These are phyloP conservation scores for Chondrosia reniformis DNA, from an alignment of 37 sponge, comb jelly and placozoan species.

Conservation along the genomic window DNA sequence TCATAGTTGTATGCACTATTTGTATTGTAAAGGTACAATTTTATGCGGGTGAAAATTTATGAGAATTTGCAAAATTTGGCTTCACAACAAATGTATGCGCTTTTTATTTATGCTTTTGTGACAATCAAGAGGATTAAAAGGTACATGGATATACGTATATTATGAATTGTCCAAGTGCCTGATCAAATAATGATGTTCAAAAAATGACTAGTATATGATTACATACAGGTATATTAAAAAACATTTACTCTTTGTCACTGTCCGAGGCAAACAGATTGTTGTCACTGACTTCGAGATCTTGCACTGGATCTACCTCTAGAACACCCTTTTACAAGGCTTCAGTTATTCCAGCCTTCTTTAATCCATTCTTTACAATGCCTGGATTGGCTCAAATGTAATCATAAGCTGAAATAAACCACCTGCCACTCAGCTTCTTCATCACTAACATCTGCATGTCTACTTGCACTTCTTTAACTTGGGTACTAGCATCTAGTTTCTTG, in stretches of 20 bases:
- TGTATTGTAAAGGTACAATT: no score
- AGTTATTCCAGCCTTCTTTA: neutral
- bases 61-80: no score
- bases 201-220: neutral
- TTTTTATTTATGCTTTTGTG: no score
- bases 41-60: no score
- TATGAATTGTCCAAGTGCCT: no score
- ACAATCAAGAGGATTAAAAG: no score
- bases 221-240: neutral
- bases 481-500: neutral
- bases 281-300: neutral
- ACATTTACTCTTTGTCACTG: neutral
- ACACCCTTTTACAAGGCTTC: neutral
- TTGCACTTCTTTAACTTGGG: neutral
- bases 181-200: no score
- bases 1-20: no score
- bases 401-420: slow-evolving; percentile 17
- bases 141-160: no score
- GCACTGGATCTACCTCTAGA: neutral
- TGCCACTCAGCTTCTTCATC: neutral
- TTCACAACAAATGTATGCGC: no score
- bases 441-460: neutral
- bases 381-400: slow-evolving; percentile 4
- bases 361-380: slow-evolving; percentile 2
- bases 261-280: neutral